Conservation (phyloP, 1,140 invertebrate genomes). For the Bombus sylvicola region DNA sequence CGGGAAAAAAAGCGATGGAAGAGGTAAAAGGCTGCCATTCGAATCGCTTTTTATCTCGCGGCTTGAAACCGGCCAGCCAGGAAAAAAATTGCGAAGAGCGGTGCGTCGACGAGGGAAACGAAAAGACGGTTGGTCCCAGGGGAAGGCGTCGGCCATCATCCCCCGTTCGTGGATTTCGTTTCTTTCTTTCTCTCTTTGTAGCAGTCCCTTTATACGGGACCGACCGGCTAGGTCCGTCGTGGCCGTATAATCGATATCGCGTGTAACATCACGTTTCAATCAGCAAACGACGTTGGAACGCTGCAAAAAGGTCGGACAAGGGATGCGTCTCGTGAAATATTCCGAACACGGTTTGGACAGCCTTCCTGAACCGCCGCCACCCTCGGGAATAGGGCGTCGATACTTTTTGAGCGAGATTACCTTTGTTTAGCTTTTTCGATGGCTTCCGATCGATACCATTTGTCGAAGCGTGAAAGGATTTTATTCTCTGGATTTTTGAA, state of each 20-base stretch:
- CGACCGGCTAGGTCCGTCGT: neutral
- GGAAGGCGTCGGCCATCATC: neutral
- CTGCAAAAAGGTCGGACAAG: constrained; percentile 5
- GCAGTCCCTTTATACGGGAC: neutral
- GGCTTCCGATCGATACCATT: neutral
- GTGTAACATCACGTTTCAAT: constrained; percentile 53
- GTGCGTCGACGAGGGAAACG: constrained; percentile 19
- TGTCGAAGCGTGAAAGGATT: neutral
- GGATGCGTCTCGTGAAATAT: constrained; percentile 37
- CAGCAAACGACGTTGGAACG: constrained; percentile 9
- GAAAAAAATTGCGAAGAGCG: neutral
- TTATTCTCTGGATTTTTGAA: neutral
- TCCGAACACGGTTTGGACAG: constrained; percentile 4
- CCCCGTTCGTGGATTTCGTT: neutral
- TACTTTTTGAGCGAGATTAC: neutral
- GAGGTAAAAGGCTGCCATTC: constrained; percentile 6
- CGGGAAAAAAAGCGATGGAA: neutral
- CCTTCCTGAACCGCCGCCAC: neutral
- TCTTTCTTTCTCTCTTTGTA: neutral
- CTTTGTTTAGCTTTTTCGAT: neutral
- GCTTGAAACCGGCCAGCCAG: neutral
- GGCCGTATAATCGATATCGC: constrained; percentile 47
- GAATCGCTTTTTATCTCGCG: constrained; percentile 37
- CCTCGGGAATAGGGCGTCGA: neutral
- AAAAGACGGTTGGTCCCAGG: constrained; percentile 36